Evolutionary conservation across 2,113 vertebrate genomes (phyloP).

Genomic region (Oceanites oceanicus): DNA sequence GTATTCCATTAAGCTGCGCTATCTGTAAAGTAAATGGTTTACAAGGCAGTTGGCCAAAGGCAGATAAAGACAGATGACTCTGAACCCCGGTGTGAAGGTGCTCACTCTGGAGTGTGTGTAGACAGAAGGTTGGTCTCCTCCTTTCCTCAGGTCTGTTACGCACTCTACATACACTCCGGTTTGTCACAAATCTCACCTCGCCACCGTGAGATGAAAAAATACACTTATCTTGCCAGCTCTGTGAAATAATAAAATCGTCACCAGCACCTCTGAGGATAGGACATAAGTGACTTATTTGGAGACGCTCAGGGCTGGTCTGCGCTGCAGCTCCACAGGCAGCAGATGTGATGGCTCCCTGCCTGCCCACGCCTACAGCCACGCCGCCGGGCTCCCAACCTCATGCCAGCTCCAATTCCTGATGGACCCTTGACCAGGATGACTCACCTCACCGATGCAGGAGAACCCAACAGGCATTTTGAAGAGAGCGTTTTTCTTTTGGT

Average conservation of each 20-base stretch:
- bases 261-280: not conserved
- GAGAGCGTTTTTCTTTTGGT: not conserved
- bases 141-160: not conserved
- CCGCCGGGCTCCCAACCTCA: not conserved
- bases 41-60: not conserved
- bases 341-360: not conserved
- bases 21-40: not conserved
- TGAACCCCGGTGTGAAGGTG: not conserved
- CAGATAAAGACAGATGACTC: not conserved
- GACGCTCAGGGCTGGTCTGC: not conserved
- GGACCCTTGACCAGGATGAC: not conserved
- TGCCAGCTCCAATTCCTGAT: not conserved
- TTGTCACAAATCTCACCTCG: not conserved
- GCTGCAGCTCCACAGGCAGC: not conserved
- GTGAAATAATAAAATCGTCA: not conserved
- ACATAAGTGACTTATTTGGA: not conserved
- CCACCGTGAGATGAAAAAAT: not conserved
- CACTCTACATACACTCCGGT: too few relatives aligned
- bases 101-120: not conserved
- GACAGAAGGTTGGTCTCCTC: not conserved
- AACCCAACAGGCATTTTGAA: not conserved
- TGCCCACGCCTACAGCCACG: fast-evolving
- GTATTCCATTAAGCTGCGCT: not conserved
- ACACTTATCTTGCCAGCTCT: not conserved
- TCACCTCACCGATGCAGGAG: not conserved